These are phyloP conservation scores for Drosophila macrothrix DNA, from an alignment of 2,888 invertebrate genomes.

Conservation along the genomic window DNA sequence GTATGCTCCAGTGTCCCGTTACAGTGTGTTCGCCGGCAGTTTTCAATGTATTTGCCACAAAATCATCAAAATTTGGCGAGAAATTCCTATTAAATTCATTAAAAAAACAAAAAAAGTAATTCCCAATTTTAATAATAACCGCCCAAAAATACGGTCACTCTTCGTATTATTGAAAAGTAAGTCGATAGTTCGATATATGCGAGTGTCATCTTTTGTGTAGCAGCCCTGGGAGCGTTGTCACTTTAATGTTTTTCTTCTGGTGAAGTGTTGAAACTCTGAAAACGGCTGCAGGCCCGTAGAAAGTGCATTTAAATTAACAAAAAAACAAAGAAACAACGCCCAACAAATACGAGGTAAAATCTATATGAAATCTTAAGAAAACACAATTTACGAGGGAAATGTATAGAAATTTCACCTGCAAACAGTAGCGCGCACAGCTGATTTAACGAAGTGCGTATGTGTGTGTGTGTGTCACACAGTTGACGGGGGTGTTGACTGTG, in stretches of 20 bases:
- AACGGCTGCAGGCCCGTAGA: conserved; percentile 57
- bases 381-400: conserved; percentile 46
- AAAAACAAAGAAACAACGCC: conserved; percentile 11
- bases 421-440: conserved; percentile 69
- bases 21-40: conserved; percentile 85
- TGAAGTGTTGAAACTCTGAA: conserved; percentile 51
- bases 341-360: conserved; percentile 54
- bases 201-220: conserved; percentile 24
- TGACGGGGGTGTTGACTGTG: conserved; percentile 12
- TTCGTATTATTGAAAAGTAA: not conserved
- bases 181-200: conserved; percentile 26
- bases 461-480: conserved; percentile 5
- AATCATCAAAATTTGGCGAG: conserved; percentile 83
- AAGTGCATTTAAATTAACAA: conserved; percentile 73
- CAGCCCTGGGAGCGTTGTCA: conserved; percentile 32
- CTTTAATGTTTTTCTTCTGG: conserved; percentile 48
- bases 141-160: not conserved
- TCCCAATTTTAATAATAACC: not conserved
- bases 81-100: conserved; percentile 54
- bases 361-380: conserved; percentile 1
- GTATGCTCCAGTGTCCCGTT: conserved; percentile 79
- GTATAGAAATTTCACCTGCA: conserved; percentile 71
- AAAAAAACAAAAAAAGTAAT: not conserved
- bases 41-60: conserved; percentile 84
- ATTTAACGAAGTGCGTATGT: conserved; percentile 46